Base-by-base conservation (phyloP, 2,888 invertebrate genomes). In the Nephrocerus scutellatus region DNA sequence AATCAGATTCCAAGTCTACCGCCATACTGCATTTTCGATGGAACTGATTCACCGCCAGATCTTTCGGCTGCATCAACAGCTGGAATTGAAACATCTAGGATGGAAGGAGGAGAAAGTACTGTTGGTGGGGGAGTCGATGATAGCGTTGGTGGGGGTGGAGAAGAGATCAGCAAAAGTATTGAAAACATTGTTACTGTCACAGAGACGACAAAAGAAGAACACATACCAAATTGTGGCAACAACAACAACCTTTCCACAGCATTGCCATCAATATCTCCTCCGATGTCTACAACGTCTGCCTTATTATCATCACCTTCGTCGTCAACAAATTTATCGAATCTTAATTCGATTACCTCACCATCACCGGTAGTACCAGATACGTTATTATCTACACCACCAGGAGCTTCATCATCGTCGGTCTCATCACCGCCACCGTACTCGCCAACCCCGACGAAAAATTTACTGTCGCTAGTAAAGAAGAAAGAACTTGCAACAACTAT, bases 281-380 rank as follows among this genome's bases (percentile, higher is more conserved):
- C 9, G n/a, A 20, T 10, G 6, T 5, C 18, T 2, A 55, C 54
- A 21, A 50, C 55, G 18, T 50, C 59, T 21, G 21, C 43, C 15
- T 37, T 43, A 31, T 52, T 57, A 7, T 57, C 63, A 22, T 55
- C 55, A 12, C 55, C 55, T 48, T 43, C 54, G 29, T 40, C 58
- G 14, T 53, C 66, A 32, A 56, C 58, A 29, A 56, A 61, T 46
- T 46, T 62, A 43, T 66, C 66, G 26, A 66, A 63, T 47, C 59
- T 66, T 40, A 67, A 66, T 52, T 64, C 66, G 47, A 67, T 67
- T 50, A 66, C 66, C 39, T 66, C 66, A 36, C 67, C 66, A 22
- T 64, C 67, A 13, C 62, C 67, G 48, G 62, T 66, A 50, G 64
- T 67, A 47, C 67, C 66, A 37, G 67, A 67, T 41, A 53, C 60